phyloP scores from a whole-genome alignment of 2,888 invertebrate species.

The Byasa hedistus region DNA sequence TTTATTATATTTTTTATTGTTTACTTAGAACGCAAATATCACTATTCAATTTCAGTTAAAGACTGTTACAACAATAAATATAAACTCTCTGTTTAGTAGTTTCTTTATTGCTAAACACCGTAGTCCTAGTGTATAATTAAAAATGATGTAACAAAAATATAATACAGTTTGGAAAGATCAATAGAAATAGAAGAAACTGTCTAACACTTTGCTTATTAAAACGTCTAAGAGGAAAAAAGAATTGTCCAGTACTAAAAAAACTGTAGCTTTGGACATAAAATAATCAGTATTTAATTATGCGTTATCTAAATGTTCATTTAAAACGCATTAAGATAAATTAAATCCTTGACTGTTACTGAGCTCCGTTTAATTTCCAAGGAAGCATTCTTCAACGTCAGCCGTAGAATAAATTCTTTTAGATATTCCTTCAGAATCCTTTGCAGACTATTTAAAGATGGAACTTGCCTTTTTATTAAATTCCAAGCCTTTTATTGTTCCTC shows the following conservation, averaged over 20 bases:
- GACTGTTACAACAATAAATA: too few species aligned
- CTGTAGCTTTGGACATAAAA: neutral
- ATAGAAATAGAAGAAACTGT: too few species aligned
- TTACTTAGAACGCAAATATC: too few species aligned
- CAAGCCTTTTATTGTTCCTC: conserved; percentile 35
- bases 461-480: conserved; percentile 30
- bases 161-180: too few species aligned
- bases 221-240: neutral
- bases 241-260: neutral
- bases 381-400: conserved; percentile 29
- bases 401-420: conserved; percentile 30
- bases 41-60: too few species aligned
- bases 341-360: conserved; percentile 20
- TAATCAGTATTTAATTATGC: neutral
- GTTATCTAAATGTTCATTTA: conserved; percentile 16
- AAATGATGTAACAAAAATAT: too few species aligned
- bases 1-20: too few species aligned
- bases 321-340: conserved; percentile 22
- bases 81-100: too few species aligned
- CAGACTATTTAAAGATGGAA: conserved; percentile 26
- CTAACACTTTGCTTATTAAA: too few species aligned
- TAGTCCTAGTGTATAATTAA: too few species aligned
- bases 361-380: conserved; percentile 17
- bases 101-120: too few species aligned
- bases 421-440: conserved; percentile 23